Conservation (phyloP, 2,797 vertebrate species). For the Pangasius macronema region DNA sequence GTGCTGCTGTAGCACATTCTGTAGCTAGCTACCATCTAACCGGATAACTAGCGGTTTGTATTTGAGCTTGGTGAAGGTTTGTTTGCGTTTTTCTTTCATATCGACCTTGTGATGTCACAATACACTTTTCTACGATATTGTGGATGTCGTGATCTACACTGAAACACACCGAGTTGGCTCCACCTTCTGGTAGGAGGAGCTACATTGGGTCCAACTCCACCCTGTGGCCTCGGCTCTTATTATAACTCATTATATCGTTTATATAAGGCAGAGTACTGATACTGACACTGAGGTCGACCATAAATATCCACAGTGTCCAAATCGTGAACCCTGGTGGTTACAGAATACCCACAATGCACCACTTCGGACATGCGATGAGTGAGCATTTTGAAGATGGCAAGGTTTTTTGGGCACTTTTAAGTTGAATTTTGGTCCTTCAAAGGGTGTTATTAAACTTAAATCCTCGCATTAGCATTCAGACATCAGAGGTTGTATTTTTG, state of each 20-base stretch:
- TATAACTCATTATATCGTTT: background rate
- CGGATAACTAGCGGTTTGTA: background rate
- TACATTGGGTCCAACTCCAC: background rate
- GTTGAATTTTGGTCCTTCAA: background rate
- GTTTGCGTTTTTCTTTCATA: too few species aligned
- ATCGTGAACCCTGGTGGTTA: background rate
- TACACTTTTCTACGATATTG: too few species aligned
- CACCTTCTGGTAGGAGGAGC: background rate
- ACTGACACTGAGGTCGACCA: background rate
- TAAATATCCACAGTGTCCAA: background rate
- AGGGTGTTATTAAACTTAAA: background rate
- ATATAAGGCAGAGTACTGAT: too few species aligned
- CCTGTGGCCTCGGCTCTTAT: background rate
- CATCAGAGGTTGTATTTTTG: background rate
- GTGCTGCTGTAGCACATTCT: background rate
- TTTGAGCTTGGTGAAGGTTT: background rate
- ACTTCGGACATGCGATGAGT: background rate
- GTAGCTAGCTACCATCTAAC: background rate
- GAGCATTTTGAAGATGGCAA: background rate
- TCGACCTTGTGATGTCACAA: too few species aligned
- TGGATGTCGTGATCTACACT: background rate
- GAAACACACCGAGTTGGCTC: background rate
- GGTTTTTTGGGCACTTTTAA: background rate
- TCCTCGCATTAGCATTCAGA: background rate
- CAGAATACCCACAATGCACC: background rate